phyloP scores from a whole-genome alignment of 2,888 invertebrate genomes.

The Diarsia rubi region DNA sequence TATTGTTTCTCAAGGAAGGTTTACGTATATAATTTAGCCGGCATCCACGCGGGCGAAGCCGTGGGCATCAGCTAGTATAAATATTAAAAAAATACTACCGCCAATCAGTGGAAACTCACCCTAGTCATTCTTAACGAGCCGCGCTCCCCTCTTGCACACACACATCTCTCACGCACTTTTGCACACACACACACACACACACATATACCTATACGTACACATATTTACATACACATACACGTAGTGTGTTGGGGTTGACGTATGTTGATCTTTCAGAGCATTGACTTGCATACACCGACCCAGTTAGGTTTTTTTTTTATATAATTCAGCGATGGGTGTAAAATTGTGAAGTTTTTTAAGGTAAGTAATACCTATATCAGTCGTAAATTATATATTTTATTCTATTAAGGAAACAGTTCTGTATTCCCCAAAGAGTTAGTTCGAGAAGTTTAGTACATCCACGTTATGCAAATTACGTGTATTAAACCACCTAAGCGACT shows the following conservation, averaged over 20 bases:
- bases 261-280: slow-evolving; percentile 50
- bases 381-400: background rate
- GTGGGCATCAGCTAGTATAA: too few species aligned
- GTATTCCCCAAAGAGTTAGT: background rate
- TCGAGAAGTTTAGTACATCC: background rate
- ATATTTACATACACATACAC: slow-evolving; percentile 17
- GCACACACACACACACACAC: slow-evolving; percentile 44
- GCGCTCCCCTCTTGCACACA: slow-evolving; percentile 59
- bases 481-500: too few species aligned
- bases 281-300: slow-evolving; percentile 58
- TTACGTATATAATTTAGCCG: too few species aligned
- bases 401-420: background rate
- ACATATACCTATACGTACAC: slow-evolving; percentile 18
- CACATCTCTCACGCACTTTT: slow-evolving; percentile 31
- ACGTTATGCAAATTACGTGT: too few species aligned
- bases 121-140: slow-evolving; percentile 65
- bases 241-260: slow-evolving; percentile 36
- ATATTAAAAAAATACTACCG: background rate
- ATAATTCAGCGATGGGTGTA: background rate
- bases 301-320: slow-evolving; percentile 20
- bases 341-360: background rate
- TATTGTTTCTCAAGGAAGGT: too few species aligned
- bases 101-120: slow-evolving; percentile 39
- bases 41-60: too few species aligned
- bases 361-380: background rate